Evolutionary conservation across 1,140 invertebrate species (phyloP).

Genomic region (Lordiphosa stackelbergi): DNA sequence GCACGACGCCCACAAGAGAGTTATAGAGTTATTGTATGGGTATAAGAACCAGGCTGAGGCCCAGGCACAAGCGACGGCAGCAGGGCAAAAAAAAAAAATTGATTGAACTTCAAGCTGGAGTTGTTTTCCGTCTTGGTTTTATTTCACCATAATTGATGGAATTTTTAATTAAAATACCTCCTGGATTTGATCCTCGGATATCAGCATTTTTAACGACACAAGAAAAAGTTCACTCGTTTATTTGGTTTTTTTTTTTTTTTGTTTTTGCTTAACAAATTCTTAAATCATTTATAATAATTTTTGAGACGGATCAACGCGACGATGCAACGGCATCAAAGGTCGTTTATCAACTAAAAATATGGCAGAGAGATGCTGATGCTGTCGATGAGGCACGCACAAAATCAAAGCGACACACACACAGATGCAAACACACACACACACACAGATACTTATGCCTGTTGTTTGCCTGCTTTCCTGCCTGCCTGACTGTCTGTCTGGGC

Average conservation of each 20-base stretch:
- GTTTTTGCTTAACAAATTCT: neutral
- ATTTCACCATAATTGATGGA: slow-evolving; percentile 22
- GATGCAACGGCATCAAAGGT: slow-evolving; percentile 77
- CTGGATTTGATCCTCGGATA: slow-evolving; percentile 75
- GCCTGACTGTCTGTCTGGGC: slow-evolving; percentile 18
- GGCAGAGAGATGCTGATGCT: slow-evolving; percentile 34
- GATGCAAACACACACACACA: slow-evolving; percentile 24
- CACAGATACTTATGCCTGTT: neutral
- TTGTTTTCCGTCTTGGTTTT: slow-evolving; percentile 26
- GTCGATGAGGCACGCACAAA: slow-evolving; percentile 28
- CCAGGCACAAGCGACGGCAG: slow-evolving; percentile 14
- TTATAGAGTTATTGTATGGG: slow-evolving; percentile 17
- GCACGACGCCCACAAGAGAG: slow-evolving; percentile 70
- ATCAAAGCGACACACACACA: slow-evolving; percentile 32
- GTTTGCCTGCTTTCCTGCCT: slow-evolving; percentile 26
- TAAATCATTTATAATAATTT: slow-evolving; percentile 11
- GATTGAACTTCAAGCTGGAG: slow-evolving; percentile 56
- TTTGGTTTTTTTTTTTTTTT: neutral
- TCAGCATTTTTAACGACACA: slow-evolving; percentile 48
- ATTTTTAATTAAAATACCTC: slow-evolving; percentile 49
- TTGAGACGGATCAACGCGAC: slow-evolving; percentile 34
- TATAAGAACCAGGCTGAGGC: slow-evolving; percentile 1
- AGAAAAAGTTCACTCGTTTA: slow-evolving; percentile 24
- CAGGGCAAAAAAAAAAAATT: slow-evolving; percentile 42
- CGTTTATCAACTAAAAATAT: slow-evolving; percentile 77